Base-by-base conservation (phyloP, 2,113 vertebrate genomes). In the Pleuronectes platessa region DNA sequence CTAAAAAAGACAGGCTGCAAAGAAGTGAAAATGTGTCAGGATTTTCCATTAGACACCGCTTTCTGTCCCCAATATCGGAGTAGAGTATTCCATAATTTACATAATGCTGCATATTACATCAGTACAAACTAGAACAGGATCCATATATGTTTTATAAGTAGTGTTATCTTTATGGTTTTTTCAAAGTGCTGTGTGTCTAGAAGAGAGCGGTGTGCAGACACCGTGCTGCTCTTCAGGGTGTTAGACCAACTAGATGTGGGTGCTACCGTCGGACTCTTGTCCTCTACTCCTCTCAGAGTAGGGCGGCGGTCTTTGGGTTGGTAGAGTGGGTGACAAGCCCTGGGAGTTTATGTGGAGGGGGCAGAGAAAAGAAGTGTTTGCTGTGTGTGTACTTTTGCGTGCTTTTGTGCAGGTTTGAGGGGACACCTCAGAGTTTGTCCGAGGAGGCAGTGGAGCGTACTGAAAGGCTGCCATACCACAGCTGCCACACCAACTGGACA, bases 91-190 rank as follows among this genome's bases (percentile, higher is more conserved):
- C 55, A 89, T 91, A 89, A 91, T 93, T 87, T 87, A 89, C 78
- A 88, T 88, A 90, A 86, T 77, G 72, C 65, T 92, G 88, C 88
- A 92, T 90, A 87, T 90, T 90, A 88, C 86, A 90, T 86, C 76
- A 78, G 84, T 71, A 90, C 85, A 92, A 88, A 91, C 72, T 72
- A 84, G 77, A 92, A 86, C 82, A 88, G 73, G 74, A 69, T 69
- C 58, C 88, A 86, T 90, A 86, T 86, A 89, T 87, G 72, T 90
- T 92, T 90, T 47, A 92, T 84, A 79, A 89, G 80, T 54, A 84
- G 69, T n/a, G 49, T 72, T 81, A 71, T 82, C 71, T 79, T 78
- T 86, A 65, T 83, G 18, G 67, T 78, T 82, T 60, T 58, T 62
- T 67, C 55, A 35, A 65, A 83, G 60, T 37, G 3, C 68, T 66